phyloP scores from a whole-genome alignment of 2,113 vertebrate genomes.

The Tetrax tetrax region DNA sequence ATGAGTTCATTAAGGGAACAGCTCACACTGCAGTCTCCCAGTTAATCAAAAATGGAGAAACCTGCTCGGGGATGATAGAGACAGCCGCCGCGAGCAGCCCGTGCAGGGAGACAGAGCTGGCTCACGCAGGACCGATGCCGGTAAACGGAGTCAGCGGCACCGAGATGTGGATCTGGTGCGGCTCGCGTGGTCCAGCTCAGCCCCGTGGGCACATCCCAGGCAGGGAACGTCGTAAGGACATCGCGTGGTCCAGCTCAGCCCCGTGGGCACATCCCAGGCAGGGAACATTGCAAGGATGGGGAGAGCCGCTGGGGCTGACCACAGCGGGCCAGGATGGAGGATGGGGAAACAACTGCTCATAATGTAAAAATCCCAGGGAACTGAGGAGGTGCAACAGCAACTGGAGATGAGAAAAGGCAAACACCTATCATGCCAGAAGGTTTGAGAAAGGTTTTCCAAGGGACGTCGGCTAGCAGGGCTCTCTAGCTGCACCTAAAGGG shows the following conservation, averaged over 20 bases:
- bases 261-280: rapidly evolving
- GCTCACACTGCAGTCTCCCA: slow-evolving; percentile 48
- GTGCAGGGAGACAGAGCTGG: not conserved
- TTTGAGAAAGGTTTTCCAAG: not conserved
- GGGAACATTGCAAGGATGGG: not conserved
- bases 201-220: not conserved
- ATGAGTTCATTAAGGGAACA: slow-evolving; percentile 71
- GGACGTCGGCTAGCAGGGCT: not conserved
- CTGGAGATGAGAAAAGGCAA: not conserved
- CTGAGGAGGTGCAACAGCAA: not conserved
- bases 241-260: not conserved
- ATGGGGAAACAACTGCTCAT: not conserved
- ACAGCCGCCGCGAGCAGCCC: not conserved
- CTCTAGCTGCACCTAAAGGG: not conserved
- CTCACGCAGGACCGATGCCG: not conserved
- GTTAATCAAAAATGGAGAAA: slow-evolving; percentile 63
- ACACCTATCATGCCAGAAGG: not conserved
- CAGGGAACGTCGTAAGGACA: not conserved
- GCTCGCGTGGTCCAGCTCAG: not conserved
- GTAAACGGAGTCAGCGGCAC: not conserved
- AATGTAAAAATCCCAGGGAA: not conserved
- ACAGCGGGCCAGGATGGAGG: not conserved
- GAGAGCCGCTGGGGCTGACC: not conserved
- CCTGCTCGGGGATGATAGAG: not conserved
- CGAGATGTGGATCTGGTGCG: rapidly evolving